Percentiles rank a stretch among this genome's conserved stretches.
phyloP scores from a whole-genome alignment of 1,140 invertebrate species.

The Aphidius ervi region DNA sequence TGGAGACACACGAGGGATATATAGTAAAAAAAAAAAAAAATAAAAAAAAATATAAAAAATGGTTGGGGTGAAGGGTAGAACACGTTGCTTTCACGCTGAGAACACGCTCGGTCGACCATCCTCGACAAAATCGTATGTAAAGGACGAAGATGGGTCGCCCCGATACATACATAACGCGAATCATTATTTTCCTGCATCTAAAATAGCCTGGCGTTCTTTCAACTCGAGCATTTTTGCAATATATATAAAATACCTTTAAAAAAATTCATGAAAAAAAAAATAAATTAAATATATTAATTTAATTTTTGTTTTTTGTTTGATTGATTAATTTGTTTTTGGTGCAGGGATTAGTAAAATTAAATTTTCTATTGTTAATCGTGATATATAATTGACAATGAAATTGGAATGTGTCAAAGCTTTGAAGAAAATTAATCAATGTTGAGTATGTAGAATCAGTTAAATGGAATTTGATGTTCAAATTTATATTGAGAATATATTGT shows the following conservation, averaged over 20 bases:
- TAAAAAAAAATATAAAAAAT: not conserved
- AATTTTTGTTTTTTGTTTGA: not conserved
- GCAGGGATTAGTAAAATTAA: no score
- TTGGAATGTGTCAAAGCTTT: no score
- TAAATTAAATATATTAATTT: not conserved
- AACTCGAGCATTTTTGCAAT: slow-evolving; percentile 20
- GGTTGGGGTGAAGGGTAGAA: slow-evolving; percentile 1
- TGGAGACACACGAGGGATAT: not conserved
- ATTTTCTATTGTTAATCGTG: no score
- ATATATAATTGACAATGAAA: no score
- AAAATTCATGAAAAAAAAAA: not conserved
- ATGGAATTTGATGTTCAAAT: no score
- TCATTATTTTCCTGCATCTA: slow-evolving; percentile 23
- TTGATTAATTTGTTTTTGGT: no score
- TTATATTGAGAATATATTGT: no score
- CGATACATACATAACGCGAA: slow-evolving; percentile 22
- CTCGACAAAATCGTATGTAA: slow-evolving; percentile 25
- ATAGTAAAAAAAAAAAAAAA: slow-evolving; percentile 7
- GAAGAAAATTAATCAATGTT: no score
- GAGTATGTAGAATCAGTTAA: no score
- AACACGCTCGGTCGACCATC: slow-evolving; percentile 21
- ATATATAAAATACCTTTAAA: slow-evolving; percentile 16
- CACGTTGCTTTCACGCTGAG: slow-evolving; percentile 19
- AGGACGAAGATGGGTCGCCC: slow-evolving; percentile 23
- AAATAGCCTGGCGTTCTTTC: slow-evolving; percentile 19